Conservation (phyloP, 2,888 invertebrate species). For the Hirtodrosophila trivittata region DNA sequence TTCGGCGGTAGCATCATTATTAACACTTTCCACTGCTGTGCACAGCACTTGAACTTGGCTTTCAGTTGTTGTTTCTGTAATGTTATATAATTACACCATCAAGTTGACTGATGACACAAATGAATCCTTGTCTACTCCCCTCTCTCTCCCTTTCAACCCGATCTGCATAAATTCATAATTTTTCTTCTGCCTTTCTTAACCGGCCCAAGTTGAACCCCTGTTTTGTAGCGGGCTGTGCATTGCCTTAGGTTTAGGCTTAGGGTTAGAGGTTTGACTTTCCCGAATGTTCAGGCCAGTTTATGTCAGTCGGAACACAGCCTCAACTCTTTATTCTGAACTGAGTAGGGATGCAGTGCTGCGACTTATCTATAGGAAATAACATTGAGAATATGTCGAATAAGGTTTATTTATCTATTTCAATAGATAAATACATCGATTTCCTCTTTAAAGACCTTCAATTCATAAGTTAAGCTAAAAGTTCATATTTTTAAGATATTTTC, state of each 20-base stretch:
- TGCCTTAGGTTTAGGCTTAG: conserved; percentile 11
- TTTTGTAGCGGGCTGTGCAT: conserved; percentile 12
- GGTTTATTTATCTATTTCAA: too few species aligned
- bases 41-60: conserved; percentile 67
- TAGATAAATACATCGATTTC: too few species aligned
- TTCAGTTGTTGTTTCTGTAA: conserved; percentile 58
- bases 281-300: neutral
- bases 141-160: conserved; percentile 67
- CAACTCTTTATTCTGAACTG: too few species aligned
- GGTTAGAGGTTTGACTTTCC: conserved; percentile 31
- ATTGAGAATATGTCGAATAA: too few species aligned
- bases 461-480: neutral
- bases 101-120: conserved; percentile 84
- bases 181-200: conserved; percentile 52
- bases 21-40: conserved; percentile 67
- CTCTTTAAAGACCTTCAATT: too few species aligned
- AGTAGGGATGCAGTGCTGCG: too few species aligned
- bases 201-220: neutral
- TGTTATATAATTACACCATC: conserved; percentile 83
- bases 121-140: conserved; percentile 76
- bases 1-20: conserved; percentile 65
- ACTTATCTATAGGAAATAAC: too few species aligned
- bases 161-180: conserved; percentile 81
- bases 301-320: too few species aligned
- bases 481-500: conserved; percentile 10